phyloP scores from a whole-genome alignment of 2,888 invertebrate species.

The Galerucella pusilla region DNA sequence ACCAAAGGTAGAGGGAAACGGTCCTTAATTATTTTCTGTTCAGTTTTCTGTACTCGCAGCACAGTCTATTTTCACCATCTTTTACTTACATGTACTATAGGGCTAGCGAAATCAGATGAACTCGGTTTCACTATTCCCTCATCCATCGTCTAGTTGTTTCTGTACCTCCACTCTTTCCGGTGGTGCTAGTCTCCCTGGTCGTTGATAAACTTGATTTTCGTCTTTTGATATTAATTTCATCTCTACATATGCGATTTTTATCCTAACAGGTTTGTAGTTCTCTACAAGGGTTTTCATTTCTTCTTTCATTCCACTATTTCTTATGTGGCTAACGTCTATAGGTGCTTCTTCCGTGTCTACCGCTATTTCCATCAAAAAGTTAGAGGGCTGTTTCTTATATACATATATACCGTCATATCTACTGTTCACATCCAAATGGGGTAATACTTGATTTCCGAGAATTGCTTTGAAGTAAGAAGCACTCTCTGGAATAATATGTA shows the following conservation, averaged over 20 bases:
- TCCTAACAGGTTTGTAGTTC: neutral
- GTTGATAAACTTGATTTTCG: neutral
- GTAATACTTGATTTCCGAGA: too few relatives aligned
- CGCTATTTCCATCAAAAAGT: too few relatives aligned
- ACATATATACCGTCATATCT: too few relatives aligned
- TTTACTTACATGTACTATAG: conserved; percentile 39
- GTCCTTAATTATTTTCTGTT: conserved; percentile 41
- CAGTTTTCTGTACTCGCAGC: conserved; percentile 40
- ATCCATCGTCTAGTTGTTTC: neutral
- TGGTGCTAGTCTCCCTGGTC: neutral
- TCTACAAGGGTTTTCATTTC: neutral
- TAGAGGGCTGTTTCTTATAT: too few relatives aligned
- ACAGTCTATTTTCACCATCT: conserved; percentile 34
- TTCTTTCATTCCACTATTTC: neutral
- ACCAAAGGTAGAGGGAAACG: conserved; percentile 58
- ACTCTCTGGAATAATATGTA: too few relatives aligned
- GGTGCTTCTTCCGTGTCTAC: too few relatives aligned
- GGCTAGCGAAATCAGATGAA: conserved; percentile 46
- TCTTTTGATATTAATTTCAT: neutral
- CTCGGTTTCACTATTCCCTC: conserved; percentile 45
- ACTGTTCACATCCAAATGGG: too few relatives aligned
- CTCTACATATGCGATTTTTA: neutral
- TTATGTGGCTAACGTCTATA: neutral
- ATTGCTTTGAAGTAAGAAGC: too few relatives aligned
- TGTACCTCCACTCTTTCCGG: neutral